Percentiles rank a stretch among this genome's conserved stretches.
Conservation (phyloP, 2,888 invertebrate species). For the Ethmia dodecea region DNA sequence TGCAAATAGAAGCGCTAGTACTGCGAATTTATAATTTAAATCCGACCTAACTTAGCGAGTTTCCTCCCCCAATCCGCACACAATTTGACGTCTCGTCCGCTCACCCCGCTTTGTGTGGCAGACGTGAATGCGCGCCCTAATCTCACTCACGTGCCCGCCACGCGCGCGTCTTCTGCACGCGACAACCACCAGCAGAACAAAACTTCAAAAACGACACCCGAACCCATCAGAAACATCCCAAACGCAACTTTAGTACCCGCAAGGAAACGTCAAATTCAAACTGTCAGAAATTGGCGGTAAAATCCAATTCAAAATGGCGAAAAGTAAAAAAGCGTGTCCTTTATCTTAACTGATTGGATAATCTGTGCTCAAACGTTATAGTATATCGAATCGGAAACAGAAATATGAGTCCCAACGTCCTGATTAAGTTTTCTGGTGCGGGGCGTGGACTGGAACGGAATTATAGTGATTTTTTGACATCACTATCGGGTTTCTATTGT, state of each 20-base stretch:
- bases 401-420: conserved; percentile 62
- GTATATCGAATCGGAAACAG: conserved; percentile 75
- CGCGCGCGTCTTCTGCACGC: conserved; percentile 62
- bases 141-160: conserved; percentile 68
- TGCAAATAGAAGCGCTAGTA: conserved; percentile 65
- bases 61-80: conserved; percentile 63
- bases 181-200: conserved; percentile 51
- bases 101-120: conserved; percentile 57
- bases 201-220: conserved; percentile 35
- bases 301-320: conserved; percentile 27
- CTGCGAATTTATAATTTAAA: conserved; percentile 72
- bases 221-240: conserved; percentile 16
- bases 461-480: conserved; percentile 65
- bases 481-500: conserved; percentile 33
- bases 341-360: conserved; percentile 78
- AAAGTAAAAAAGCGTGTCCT: conserved; percentile 68
- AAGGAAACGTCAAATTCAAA: conserved; percentile 35
- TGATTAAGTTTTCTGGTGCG: conserved; percentile 67
- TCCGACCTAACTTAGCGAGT: conserved; percentile 69
- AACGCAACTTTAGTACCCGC: conserved; percentile 32
- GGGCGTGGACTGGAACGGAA: conserved; percentile 59
- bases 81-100: conserved; percentile 63
- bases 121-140: conserved; percentile 70
- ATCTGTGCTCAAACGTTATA: conserved; percentile 74
- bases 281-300: conserved; percentile 40